Conservation (phyloP, 2,113 vertebrate genomes). For the Hippocampus mohnikei region DNA sequence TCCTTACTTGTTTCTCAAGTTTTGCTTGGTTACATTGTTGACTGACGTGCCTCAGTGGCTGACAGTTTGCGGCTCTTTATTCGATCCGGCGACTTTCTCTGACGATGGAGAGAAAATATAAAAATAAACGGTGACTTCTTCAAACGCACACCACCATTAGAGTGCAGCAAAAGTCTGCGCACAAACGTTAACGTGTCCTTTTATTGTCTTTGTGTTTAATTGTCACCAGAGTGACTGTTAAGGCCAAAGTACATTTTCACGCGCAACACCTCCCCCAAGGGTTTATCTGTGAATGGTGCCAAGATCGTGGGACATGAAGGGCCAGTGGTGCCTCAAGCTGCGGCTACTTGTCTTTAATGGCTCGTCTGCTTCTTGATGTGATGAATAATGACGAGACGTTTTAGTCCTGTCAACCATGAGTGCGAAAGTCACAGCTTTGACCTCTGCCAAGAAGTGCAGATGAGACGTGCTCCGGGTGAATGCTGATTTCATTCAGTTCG, state of each 20-base stretch:
- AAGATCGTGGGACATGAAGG: constrained; percentile 9
- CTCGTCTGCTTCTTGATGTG: constrained; percentile 44
- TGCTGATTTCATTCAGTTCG: background rate
- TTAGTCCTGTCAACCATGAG: constrained; percentile 29
- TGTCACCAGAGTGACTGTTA: constrained; percentile 4
- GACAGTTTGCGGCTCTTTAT: background rate
- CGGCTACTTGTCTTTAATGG: constrained; percentile 39
- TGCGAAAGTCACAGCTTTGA: constrained; percentile 25
- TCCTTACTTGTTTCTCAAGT: background rate
- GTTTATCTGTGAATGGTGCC: background rate
- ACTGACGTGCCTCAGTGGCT: background rate
- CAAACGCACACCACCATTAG: background rate
- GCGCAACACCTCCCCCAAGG: constrained; percentile 3
- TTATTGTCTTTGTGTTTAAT: constrained; percentile 2
- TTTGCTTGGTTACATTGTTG: background rate
- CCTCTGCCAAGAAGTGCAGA: constrained; percentile 17
- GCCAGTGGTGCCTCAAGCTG: constrained; percentile 22
- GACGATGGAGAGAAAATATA: too few species aligned
- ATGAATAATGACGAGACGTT: constrained; percentile 45
- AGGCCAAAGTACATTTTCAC: constrained; percentile 1
- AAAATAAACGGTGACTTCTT: background rate
- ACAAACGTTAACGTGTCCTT: background rate
- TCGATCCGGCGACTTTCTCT: background rate
- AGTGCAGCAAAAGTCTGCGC: background rate
- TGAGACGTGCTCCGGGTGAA: constrained; percentile 1